Base-by-base conservation (phyloP, 1,140 invertebrate genomes). In the Ganaspis sp. region DNA sequence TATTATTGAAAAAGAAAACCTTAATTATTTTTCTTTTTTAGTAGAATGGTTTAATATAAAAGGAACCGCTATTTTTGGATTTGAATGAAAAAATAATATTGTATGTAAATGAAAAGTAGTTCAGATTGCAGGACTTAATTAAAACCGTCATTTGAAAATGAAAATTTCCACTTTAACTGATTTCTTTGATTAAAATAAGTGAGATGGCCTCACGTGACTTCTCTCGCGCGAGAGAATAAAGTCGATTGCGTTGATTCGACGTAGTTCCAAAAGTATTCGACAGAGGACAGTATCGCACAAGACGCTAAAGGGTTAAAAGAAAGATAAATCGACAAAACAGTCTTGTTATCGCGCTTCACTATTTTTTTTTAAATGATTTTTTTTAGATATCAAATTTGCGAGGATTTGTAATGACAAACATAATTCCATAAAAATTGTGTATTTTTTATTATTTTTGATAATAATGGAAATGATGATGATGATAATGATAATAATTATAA, bases 221-320 rank as follows among this genome's bases (percentile, higher is more conserved):
- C 19, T 58, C 54, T 58, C 23, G 21, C 6, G 54, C 21, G 21
- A 9, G 54, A 26, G 54, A 58, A 58, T 26, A 58, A 58, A 58
- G 21, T 58, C 54, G 54, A 58, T 58, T 58, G 54, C 54, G 11
- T 58, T 58, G 21, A 26, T 58, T 26, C 21, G 9, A 58, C 54
- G 54, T 58, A 26, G 54, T 58, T 26, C 53, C 53, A 5, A 58
- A 9, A 58, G 53, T 21, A 12, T 23, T 58, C 53, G 1, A 58
- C 17, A 58, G 53, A 58, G 21, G 54, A 26, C 54, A 58, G 54
- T 58, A 58, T 15, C 21, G 23, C 11, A 58, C 21, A 58, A n/a
- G 49, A 9, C 6, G 9, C 0, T 19, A 54, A 21, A 21, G 6
- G 17, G 45, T 15, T 53, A 53, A 9, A 54, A 54, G 21, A 5